These are phyloP conservation scores for Bradypodion pumilum DNA, from an alignment of 2,797 vertebrate genomes.

Conservation along the genomic window DNA sequence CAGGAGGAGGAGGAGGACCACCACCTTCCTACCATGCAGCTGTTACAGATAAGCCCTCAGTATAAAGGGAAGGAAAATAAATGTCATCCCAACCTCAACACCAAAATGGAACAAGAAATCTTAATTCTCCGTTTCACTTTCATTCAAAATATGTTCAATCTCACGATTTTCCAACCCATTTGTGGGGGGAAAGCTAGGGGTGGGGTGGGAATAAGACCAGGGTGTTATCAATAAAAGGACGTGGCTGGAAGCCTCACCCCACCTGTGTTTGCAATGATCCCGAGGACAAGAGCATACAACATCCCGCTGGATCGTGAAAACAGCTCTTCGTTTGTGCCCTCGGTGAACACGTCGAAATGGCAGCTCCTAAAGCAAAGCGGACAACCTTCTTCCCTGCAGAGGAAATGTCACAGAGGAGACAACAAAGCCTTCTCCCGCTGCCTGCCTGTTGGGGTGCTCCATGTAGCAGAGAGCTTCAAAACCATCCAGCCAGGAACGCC, in stretches of 20 bases:
- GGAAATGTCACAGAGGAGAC: neutral
- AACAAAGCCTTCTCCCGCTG: conserved; percentile 15
- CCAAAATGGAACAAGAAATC: too few species aligned
- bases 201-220: too few species aligned
- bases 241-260: neutral
- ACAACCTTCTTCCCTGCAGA: conserved; percentile 23
- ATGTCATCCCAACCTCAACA: too few species aligned
- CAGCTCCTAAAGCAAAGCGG: neutral
- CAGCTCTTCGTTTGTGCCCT: neutral
- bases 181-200: neutral
- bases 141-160: too few species aligned
- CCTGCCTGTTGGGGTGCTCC: conserved; percentile 54
- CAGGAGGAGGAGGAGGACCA: too few species aligned
- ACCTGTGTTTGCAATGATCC: too few species aligned
- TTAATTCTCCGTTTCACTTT: too few species aligned
- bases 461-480: conserved; percentile 42
- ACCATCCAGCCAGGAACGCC: conserved; percentile 55
- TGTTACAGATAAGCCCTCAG: too few species aligned
- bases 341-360: accelerated
- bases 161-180: neutral
- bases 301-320: too few species aligned
- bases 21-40: too few species aligned
- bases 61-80: too few species aligned
- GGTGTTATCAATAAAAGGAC: neutral
- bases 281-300: too few species aligned